Base-by-base conservation (phyloP, 1,140 invertebrate genomes). In the Asbolus verrucosus region DNA sequence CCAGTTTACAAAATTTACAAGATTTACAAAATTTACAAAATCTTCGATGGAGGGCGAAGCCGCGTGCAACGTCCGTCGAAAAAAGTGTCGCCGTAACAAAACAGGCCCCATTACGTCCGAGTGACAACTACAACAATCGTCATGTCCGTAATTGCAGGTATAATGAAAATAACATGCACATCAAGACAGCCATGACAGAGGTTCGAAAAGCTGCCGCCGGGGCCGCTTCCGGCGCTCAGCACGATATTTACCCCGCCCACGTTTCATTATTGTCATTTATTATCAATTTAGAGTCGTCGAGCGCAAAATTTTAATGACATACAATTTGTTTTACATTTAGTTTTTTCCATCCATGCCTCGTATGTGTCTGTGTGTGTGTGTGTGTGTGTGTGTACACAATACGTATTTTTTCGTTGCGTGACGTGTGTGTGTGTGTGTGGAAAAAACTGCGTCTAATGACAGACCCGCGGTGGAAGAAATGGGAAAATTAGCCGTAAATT, bases 241-340 rank as follows among this genome's bases (percentile, higher is more conserved):
- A 67, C 70, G 65, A 73, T 68, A 75, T 73, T 71, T 61, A 68
- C 68, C 71, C 63, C 77, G 77, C 78, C 78, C 63, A 69, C 77
- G 62, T 75, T 78, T 77, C 76, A 80, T 80, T 80, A 80, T 78
- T 78, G 76, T 80, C 77, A 80, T 80, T 80, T 78, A 77, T 78
- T 78, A 78, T 75, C 77, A 80, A 78, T 80, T 80, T 77, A 73
- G 63, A 76, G 54, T 71, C 75, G 76, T 50, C 67, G 67, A 77
- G 78, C 77, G 78, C 77, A 78, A 79, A 79, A 79, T 76, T 77
- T 77, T 78, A 79, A 79, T 79, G 73, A 73, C 73, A 76, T 78
- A 78, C 77, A 78, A 78, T 79, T 79, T 79, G 77, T 77, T 75
- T 73, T 76, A 75, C 75, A 75, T 78, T 77, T 69, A 71, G 65